phyloP scores from a whole-genome alignment of 2,797 vertebrate genomes.

The Danio jaintianensis region DNA sequence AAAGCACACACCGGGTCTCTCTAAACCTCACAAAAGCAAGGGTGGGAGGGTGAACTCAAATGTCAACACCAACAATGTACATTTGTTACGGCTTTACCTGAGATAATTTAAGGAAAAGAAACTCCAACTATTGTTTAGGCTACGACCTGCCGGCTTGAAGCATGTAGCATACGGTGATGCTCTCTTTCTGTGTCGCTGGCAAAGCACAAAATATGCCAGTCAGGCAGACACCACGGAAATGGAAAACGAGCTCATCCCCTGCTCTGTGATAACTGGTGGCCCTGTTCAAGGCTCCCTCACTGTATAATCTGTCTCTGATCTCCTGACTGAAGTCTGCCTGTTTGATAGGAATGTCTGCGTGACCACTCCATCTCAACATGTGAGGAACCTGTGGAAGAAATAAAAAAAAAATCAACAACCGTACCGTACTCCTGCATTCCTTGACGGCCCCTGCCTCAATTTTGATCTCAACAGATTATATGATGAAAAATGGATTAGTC shows the following conservation, averaged over 20 bases:
- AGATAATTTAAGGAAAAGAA: slow-evolving; percentile 60
- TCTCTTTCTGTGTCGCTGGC: background rate
- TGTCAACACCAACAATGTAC: slow-evolving; percentile 56
- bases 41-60: slow-evolving; percentile 46
- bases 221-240: slow-evolving; percentile 47
- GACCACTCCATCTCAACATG: slow-evolving; percentile 48
- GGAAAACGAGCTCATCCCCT: slow-evolving; percentile 42
- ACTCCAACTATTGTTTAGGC: slow-evolving; percentile 58
- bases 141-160: slow-evolving; percentile 52
- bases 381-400: slow-evolving; percentile 49
- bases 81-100: slow-evolving; percentile 54
- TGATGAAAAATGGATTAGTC: slow-evolving; percentile 52
- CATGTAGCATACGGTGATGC: background rate
- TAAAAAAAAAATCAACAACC: background rate
- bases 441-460: slow-evolving; percentile 11
- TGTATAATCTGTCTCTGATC: slow-evolving; percentile 60
- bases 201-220: slow-evolving; percentile 46
- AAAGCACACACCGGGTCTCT: slow-evolving; percentile 22
- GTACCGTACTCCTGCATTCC: slow-evolving; percentile 8
- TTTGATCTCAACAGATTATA: slow-evolving; percentile 45
- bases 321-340: slow-evolving; percentile 44
- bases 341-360: slow-evolving; percentile 52
- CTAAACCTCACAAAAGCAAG: slow-evolving; percentile 2
- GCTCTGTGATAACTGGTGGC: slow-evolving; percentile 53
- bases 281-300: slow-evolving; percentile 41